Conservation (phyloP, 2,113 vertebrate genomes). For the Muscicapa adusta region DNA sequence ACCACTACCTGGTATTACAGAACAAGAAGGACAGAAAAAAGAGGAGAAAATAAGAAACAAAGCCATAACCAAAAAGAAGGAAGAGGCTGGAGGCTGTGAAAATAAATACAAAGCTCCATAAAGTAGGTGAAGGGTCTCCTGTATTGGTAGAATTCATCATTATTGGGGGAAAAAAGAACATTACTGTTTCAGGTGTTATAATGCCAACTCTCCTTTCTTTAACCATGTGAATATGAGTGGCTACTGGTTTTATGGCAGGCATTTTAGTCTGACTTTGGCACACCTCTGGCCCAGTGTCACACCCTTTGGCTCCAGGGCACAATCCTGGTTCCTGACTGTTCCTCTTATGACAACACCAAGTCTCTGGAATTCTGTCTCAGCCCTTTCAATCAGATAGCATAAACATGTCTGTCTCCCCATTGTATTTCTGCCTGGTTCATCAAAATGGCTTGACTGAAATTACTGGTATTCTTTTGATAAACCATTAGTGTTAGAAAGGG, state of each 20-base stretch:
- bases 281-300: conserved; percentile 32
- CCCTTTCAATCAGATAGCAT: conserved; percentile 61
- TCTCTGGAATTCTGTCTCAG: conserved; percentile 56
- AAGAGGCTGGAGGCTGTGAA: conserved; percentile 35
- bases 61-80: not conserved
- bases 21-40: not conserved
- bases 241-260: conserved; percentile 17
- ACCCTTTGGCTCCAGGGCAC: conserved; percentile 38
- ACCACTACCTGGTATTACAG: conserved; percentile 61
- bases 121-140: not conserved
- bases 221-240: not conserved
- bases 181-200: not conserved
- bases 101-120: not conserved
- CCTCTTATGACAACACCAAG: conserved; percentile 29
- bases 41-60: not conserved
- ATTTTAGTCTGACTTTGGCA: conserved; percentile 10
- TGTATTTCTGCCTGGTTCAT: conserved; percentile 17
- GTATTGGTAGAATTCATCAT: not conserved
- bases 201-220: not conserved
- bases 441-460: conserved; percentile 36
- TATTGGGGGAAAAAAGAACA: not conserved
- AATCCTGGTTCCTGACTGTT: conserved; percentile 23
- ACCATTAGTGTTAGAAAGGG: conserved; percentile 64
- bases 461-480: conserved; percentile 67
- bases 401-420: conserved; percentile 39